Percentiles rank a stretch among this genome's conserved stretches.
phyloP scores from a whole-genome alignment of 2,113 vertebrate species.

The Thinocorus orbignyianus region DNA sequence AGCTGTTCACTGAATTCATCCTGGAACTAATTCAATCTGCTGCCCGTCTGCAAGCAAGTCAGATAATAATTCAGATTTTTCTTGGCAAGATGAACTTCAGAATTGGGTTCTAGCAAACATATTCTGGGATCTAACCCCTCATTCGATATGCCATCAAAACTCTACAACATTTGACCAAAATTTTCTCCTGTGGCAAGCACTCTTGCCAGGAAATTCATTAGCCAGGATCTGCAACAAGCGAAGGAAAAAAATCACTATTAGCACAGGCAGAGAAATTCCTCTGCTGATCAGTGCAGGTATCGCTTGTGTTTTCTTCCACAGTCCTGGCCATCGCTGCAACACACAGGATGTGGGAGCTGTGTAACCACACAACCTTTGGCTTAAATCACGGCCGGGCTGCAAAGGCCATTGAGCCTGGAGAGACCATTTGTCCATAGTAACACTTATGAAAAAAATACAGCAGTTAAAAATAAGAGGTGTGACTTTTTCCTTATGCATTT shows the following conservation, averaged over 20 bases:
- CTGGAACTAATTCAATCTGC: not conserved
- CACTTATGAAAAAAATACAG: not conserved
- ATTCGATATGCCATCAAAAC: not conserved
- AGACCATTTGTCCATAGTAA: not conserved
- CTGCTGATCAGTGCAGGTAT: not conserved
- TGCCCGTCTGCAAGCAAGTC: not conserved
- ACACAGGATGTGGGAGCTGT: not conserved
- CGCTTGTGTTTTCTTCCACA: not conserved
- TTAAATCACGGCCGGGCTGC: not conserved
- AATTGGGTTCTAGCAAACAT: not conserved
- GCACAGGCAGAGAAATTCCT: constrained; percentile 3
- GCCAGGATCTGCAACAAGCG: not conserved
- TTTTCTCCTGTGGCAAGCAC: not conserved
- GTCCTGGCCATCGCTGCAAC: not conserved
- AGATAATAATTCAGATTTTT: not conserved
- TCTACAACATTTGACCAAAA: constrained; percentile 19
- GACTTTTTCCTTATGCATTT: not conserved
- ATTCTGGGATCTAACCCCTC: not conserved
- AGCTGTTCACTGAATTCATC: not conserved
- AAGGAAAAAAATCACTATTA: constrained; percentile 2
- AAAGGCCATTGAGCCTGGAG: not conserved
- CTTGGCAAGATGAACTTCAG: not conserved
- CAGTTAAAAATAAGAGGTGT: not conserved
- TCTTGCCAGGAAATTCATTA: constrained; percentile 1
- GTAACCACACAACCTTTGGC: not conserved